Evolutionary conservation across 1,140 invertebrate genomes (phyloP).

Genomic region (Drosophila setifemur): DNA sequence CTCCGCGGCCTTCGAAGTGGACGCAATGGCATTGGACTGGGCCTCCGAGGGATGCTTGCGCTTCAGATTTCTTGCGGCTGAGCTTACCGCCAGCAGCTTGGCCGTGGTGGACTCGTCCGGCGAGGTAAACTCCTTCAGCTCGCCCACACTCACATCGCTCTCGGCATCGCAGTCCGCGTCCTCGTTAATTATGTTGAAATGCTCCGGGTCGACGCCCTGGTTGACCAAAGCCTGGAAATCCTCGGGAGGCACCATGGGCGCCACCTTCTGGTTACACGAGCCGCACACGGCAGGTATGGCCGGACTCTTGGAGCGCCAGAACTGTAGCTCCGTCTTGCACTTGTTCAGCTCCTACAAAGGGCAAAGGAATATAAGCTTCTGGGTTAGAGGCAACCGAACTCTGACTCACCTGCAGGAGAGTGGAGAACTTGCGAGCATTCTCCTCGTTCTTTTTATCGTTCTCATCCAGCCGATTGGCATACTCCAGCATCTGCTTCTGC

Average conservation of each 20-base stretch:
- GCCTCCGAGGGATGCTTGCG: slow-evolving; percentile 54
- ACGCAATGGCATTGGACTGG: slow-evolving; percentile 64
- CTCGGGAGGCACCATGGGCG: slow-evolving; percentile 83
- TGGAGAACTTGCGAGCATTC: slow-evolving; percentile 93
- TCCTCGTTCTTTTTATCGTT: slow-evolving; percentile 95
- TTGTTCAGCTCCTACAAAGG: slow-evolving; percentile 90
- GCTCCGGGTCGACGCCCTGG: slow-evolving; percentile 85
- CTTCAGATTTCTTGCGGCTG: slow-evolving; percentile 63
- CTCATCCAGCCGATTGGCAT: slow-evolving; percentile 91
- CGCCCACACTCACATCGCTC: slow-evolving; percentile 37
- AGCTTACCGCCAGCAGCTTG: slow-evolving; percentile 68
- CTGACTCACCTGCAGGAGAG: slow-evolving; percentile 88
- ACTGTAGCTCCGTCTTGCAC: slow-evolving; percentile 94
- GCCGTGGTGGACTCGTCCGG: slow-evolving; percentile 75
- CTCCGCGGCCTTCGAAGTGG: slow-evolving; percentile 50
- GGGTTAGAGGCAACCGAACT: not conserved
- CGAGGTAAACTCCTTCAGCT: slow-evolving; percentile 51
- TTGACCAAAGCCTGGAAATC: slow-evolving; percentile 85
- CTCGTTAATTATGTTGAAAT: slow-evolving; percentile 82
- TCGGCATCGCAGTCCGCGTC: slow-evolving; percentile 49
- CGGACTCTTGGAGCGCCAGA: slow-evolving; percentile 93
- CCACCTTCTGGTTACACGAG: slow-evolving; percentile 85
- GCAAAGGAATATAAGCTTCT: not conserved
- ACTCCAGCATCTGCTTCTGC: slow-evolving; percentile 90
- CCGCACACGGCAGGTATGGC: slow-evolving; percentile 85